Evolutionary conservation across 2,797 vertebrate genomes (phyloP), one percentile per base, ranked within the genome.

Genomic region (Cyclura pinguis): DNA sequence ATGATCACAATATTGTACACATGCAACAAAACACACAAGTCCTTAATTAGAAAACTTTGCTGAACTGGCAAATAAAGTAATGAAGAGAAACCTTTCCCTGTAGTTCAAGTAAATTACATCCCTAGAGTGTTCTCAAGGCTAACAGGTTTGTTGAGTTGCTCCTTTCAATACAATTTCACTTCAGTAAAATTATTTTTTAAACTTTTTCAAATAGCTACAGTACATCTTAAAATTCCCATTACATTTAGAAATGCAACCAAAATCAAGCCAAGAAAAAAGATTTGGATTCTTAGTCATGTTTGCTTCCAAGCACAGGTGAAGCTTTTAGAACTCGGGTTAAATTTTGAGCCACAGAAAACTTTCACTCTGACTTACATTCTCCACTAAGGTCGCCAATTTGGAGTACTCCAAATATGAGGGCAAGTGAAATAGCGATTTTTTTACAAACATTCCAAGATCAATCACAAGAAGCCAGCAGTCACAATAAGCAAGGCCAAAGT

Each of bases 91-190:
- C 89, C 83, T n/a, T 80, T 76, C 67, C 62, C 80, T 89, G 0
- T 1, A 69, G 9, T 73, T 57, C 62, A 52, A 92, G 69, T 29
- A 93, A 94, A 93, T 78, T 76, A 22, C 24, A 87, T 18, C 27
- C 86, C 52, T 84, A 69, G 10, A 1, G 55, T 7, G 82, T 85
- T 89, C 86, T 69, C 86, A 93, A 91, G 92, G 12, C 62, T 76
- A 80, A 42, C 77, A 13, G 47, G 72, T 22, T 5, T 82, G 27
- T 84, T 67, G 22, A 74, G 0, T 91, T 69, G 27, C 27, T 74
- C 14, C 64, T 74, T 55, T 90, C 0, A 18, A 76, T n/a, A 22
- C 47, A 90, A 52, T 80, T 55, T 42, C 47, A 50, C 86, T 67
- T 72, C 88, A 69, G 2, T 85, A 50, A 0, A 84, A 6, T 67